Evolutionary conservation across 2,888 invertebrate genomes (phyloP), one percentile per base, ranked within the genome.

Genomic region (Troides aeacus): DNA sequence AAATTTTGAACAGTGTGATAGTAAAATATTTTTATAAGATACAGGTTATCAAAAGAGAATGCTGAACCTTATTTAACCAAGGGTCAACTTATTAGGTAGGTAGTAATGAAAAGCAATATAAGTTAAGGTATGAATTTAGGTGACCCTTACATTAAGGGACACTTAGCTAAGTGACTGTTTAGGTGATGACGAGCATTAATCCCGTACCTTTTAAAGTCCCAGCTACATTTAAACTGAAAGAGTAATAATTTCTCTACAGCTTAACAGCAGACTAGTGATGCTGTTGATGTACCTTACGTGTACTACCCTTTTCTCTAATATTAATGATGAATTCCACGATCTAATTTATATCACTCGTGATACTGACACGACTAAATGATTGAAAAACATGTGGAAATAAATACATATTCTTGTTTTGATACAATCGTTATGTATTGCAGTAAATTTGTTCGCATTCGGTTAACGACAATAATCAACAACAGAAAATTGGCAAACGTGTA

Each of bases 401-500:
- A 17, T 21, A 5, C 1, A 17, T 56, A 17, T 4, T 56, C 21
- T 18, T 5, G 56, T 21, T 56, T 56, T 56, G 21, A 56, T 21
- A 8, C 0, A 56, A 23, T 0, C n/a, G 5, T 56, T 1, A 2
- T 21, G n/a, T n/a, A 56, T 56, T 21, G 57, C 21, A 60, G 18
- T 60, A 1, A 12, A 4, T 18, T 36, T 36, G 60, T 64, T 36
- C 64, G 53, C 57, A 56, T 64, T 36, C 64, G 53, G 18, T 18
- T 30, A 57, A 57, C 56, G 57, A 23, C 56, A 17, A 57, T n/a
- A 56, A 21, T 57, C 39, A 64, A 64, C 24, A 36, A 17, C 10
- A 0, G 62, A 53, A 36, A 56, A 30, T 56, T 64, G 64, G 64
- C 64, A 64, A 64, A 57, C n/a, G 18, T 21, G n/a, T 56, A 64